A percentile compares a stretch with the other conserved stretches of the same genome.
Evolutionary conservation across 2,113 vertebrate species (phyloP).

Genomic region (Garra rufa): DNA sequence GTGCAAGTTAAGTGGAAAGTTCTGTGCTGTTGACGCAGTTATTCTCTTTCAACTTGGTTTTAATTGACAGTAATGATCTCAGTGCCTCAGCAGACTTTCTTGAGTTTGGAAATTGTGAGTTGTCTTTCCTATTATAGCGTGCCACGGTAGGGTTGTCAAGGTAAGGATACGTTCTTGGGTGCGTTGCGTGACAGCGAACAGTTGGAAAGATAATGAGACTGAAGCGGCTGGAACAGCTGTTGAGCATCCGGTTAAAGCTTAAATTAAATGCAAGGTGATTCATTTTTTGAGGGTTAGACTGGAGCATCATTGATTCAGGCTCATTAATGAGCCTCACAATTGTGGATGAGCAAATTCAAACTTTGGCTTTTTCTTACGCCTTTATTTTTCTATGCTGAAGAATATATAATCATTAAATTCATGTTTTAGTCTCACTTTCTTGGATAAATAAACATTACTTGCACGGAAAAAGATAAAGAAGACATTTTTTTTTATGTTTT

Average conservation of each 20-base stretch:
- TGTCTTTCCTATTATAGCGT: slow-evolving; percentile 43
- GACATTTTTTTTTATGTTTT: too few relatives aligned
- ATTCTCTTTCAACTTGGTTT: neutral
- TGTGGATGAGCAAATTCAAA: slow-evolving; percentile 21
- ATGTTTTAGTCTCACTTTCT: too few relatives aligned
- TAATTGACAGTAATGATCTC: slow-evolving; percentile 46
- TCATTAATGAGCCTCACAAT: slow-evolving; percentile 39
- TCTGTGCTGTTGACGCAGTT: neutral
- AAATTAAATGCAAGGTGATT: slow-evolving; percentile 50
- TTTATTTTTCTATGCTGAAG: too few relatives aligned
- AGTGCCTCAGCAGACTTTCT: slow-evolving; percentile 4
- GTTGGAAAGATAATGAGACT: slow-evolving; percentile 60
- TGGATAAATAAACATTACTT: too few relatives aligned
- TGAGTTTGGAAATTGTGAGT: slow-evolving; percentile 11
- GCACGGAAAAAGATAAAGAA: too few relatives aligned
- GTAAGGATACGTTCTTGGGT: slow-evolving; percentile 34
- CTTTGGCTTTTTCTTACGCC: neutral
- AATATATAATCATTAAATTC: too few relatives aligned
- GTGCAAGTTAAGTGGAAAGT: neutral
- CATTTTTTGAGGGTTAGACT: slow-evolving; percentile 21
- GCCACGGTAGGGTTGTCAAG: slow-evolving; percentile 40
- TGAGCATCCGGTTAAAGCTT: slow-evolving; percentile 48
- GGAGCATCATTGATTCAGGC: slow-evolving; percentile 30
- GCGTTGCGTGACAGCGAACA: slow-evolving; percentile 48
- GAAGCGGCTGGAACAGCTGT: slow-evolving; percentile 48